Conservation (phyloP, 2,888 invertebrate species). For the Urechis unicinctus region DNA sequence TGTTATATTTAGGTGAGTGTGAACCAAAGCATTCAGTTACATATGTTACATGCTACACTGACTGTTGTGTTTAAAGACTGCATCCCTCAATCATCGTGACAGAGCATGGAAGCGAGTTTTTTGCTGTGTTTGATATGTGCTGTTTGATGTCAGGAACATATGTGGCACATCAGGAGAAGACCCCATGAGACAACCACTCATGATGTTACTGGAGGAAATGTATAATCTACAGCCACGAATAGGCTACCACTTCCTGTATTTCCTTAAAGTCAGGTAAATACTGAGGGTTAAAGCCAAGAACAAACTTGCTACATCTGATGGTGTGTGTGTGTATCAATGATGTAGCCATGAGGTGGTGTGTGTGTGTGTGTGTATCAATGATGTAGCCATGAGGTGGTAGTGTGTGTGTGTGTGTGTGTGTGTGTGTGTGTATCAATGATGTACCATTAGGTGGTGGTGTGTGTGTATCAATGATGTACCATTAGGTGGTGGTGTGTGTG, state of each 20-base stretch:
- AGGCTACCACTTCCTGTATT: constrained; percentile 83
- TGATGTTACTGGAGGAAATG: constrained; percentile 76
- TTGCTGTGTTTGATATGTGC: neutral
- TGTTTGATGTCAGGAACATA: constrained; percentile 59
- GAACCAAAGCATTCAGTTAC: neutral
- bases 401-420: too few relatives aligned
- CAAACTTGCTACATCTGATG: too few relatives aligned
- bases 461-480: too few relatives aligned
- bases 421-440: too few relatives aligned
- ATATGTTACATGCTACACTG: neutral
- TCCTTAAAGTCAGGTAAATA: constrained; percentile 64
- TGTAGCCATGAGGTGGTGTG: too few relatives aligned
- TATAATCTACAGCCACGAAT: constrained; percentile 64
- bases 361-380: too few relatives aligned
- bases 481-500: too few relatives aligned
- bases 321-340: too few relatives aligned
- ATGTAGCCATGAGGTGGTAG: too few relatives aligned
- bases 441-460: too few relatives aligned
- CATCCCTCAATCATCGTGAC: too few relatives aligned
- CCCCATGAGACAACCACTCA: constrained; percentile 69
- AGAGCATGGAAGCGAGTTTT: too few relatives aligned
- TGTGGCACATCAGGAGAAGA: constrained; percentile 69
- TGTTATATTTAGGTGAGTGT: constrained; percentile 63
- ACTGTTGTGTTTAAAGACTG: neutral
- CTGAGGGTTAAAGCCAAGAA: neutral